Conservation (phyloP, 53 echinoderm and acorn worm species). For the Paelopatides confundens region DNA sequence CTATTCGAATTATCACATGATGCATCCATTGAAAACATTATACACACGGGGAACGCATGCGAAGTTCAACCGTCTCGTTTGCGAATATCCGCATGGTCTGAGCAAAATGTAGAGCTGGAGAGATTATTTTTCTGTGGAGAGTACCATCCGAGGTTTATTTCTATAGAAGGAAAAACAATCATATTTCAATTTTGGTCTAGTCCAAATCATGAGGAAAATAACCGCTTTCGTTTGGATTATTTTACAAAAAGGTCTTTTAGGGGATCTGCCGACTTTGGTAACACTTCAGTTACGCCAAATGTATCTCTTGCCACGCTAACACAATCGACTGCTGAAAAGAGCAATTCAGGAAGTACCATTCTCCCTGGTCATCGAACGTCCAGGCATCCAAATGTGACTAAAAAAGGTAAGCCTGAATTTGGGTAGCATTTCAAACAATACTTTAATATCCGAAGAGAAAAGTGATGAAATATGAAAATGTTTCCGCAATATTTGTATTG, state of each 20-base stretch:
- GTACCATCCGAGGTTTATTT: not conserved
- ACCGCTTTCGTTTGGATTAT: not conserved
- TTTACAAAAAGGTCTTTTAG: not conserved
- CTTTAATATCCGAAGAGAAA: too few species aligned
- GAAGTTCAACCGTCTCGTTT: not conserved
- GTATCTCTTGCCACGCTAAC: too few species aligned
- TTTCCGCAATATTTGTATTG: too few species aligned
- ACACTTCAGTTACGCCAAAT: not conserved
- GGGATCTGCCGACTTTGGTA: not conserved
- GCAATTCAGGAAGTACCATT: too few species aligned
- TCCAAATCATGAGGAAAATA: not conserved
- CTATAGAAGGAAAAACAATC: not conserved
- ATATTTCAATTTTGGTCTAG: not conserved
- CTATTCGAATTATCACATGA: not conserved
- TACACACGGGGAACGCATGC: not conserved
- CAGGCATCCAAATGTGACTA: not conserved
- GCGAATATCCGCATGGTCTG: constrained; percentile 29
- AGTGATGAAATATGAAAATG: too few species aligned
- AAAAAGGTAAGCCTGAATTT: not conserved
- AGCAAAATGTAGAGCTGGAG: not conserved
- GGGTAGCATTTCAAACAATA: too few species aligned
- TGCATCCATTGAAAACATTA: too few species aligned
- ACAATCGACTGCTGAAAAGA: too few species aligned
- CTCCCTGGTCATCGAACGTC: too few species aligned
- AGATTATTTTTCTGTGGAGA: not conserved